phyloP scores from a whole-genome alignment of 1,140 invertebrate genomes.

The Matsumurasca onukii region DNA sequence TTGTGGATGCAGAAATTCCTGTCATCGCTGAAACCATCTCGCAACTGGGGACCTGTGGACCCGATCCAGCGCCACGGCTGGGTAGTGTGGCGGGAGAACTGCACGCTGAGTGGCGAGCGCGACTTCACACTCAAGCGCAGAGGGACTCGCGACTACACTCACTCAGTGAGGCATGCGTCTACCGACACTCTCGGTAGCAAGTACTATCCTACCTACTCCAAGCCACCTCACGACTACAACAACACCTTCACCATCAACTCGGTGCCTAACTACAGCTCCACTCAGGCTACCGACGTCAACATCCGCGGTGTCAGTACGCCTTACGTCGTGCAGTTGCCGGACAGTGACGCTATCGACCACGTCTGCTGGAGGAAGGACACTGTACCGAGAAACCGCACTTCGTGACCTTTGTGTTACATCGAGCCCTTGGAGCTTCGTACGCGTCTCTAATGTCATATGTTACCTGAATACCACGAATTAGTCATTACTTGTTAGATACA shows the following conservation, averaged over 20 bases:
- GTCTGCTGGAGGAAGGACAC: conserved; percentile 34
- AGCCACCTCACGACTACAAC: not conserved
- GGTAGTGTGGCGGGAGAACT: conserved; percentile 51
- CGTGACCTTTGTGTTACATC: conserved; percentile 10
- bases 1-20: conserved; percentile 60
- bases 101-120: conserved; percentile 49
- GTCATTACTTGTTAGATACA: too few relatives aligned
- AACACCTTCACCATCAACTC: conserved; percentile 14
- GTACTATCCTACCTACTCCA: conserved; percentile 11
- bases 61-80: conserved; percentile 61
- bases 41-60: conserved; percentile 62
- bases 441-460: conserved; percentile 23
- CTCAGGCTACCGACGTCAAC: conserved; percentile 1
- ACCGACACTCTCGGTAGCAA: conserved; percentile 6
- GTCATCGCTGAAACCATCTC: conserved; percentile 56
- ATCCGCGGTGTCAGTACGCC: conserved; percentile 14
- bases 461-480: conserved; percentile 24
- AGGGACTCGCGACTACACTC: conserved; percentile 60
- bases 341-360: conserved; percentile 20
- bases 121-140: conserved; percentile 59
- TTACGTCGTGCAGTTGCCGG: conserved; percentile 26
- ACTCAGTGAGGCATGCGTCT: conserved; percentile 44
- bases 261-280: conserved; percentile 16
- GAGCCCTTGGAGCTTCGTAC: conserved; percentile 19
- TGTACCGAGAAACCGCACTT: not conserved